phyloP scores from a whole-genome alignment of 2,888 invertebrate genomes.

The Papilio elwesi region DNA sequence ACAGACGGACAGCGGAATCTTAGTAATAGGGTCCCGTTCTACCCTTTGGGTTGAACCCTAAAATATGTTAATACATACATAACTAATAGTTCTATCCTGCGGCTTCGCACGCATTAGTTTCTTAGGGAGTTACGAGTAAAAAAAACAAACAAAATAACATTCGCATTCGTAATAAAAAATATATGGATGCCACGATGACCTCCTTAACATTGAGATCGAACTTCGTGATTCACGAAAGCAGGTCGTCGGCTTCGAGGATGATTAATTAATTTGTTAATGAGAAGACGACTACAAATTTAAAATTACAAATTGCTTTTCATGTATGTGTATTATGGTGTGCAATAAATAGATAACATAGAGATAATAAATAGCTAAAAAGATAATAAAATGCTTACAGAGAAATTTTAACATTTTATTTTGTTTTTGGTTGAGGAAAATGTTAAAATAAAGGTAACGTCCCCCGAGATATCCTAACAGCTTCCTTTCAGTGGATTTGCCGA shows the following conservation, averaged over 20 bases:
- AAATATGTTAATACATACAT: too few species aligned
- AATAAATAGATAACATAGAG: neutral
- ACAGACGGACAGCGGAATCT: too few species aligned
- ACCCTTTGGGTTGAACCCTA: too few species aligned
- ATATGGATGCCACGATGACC: neutral
- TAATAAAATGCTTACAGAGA: neutral
- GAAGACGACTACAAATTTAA: neutral
- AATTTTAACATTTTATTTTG: neutral
- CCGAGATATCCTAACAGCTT: slow-evolving; percentile 2
- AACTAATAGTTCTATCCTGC: too few species aligned
- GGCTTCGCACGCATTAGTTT: too few species aligned
- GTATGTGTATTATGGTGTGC: neutral
- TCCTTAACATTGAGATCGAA: neutral
- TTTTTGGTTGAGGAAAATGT: neutral
- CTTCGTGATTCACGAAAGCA: neutral
- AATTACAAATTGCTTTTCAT: neutral
- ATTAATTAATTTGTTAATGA: slow-evolving; percentile 3
- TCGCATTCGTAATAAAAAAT: neutral
- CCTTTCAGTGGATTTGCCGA: slow-evolving; percentile 2
- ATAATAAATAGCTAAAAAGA: neutral
- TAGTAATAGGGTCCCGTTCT: too few species aligned
- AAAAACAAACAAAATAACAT: too few species aligned
- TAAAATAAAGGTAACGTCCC: neutral
- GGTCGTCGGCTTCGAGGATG: too few species aligned
- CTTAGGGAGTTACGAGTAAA: too few species aligned